Conservation (phyloP, 2,113 vertebrate genomes). For the Pygoscelis adeliae region DNA sequence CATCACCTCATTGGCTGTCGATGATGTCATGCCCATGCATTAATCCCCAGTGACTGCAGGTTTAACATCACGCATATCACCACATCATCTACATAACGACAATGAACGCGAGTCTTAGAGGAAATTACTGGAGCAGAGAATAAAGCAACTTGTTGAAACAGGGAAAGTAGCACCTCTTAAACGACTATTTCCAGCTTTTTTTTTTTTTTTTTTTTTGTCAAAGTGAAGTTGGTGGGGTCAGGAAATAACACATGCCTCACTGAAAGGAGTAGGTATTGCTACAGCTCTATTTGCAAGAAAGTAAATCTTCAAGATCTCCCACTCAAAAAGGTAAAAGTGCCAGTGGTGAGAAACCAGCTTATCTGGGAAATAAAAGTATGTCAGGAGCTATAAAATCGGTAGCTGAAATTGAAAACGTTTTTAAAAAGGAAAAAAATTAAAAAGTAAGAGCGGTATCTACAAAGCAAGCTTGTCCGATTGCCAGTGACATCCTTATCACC, state of each 20-base stretch:
- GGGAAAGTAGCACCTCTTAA: neutral
- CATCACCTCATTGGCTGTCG: constrained; percentile 65
- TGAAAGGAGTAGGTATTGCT: neutral
- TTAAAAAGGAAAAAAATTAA: fast-evolving
- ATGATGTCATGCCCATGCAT: constrained; percentile 70
- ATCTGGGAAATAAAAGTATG: neutral
- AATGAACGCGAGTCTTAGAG: neutral
- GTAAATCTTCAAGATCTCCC: neutral
- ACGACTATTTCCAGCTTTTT: neutral
- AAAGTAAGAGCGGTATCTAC: neutral
- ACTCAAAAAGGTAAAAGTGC: neutral
- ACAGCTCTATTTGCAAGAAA: neutral
- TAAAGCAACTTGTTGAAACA: constrained; percentile 62
- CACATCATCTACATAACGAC: constrained; percentile 20
- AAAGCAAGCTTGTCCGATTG: neutral
- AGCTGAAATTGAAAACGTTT: neutral
- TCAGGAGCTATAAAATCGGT: neutral
- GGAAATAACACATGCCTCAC: neutral
- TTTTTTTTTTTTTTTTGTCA: neutral
- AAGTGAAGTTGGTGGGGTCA: constrained; percentile 40
- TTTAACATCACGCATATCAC: constrained; percentile 44
- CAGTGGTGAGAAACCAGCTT: neutral
- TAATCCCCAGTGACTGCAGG: constrained; percentile 60
- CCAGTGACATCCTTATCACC: neutral
- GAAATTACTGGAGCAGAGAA: constrained; percentile 16